phyloP scores from a whole-genome alignment of 2,113 vertebrate genomes.

The Chlorodrepanis virens region DNA sequence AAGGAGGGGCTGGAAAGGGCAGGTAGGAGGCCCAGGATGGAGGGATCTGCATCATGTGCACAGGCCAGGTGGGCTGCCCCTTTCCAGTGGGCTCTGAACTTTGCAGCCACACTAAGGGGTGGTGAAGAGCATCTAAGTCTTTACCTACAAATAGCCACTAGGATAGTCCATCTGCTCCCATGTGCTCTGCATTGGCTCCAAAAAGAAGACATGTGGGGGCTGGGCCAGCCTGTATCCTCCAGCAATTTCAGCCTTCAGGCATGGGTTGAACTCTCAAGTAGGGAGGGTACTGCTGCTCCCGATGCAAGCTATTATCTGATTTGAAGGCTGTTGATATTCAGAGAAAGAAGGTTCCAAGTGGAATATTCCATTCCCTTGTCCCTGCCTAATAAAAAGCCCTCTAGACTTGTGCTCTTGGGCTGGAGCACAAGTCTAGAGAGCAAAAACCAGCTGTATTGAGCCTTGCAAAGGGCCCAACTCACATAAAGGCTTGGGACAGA shows the following conservation, averaged over 20 bases:
- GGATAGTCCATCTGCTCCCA: background rate
- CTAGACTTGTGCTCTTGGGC: background rate
- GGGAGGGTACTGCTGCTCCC: background rate
- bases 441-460: background rate
- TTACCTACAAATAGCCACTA: background rate
- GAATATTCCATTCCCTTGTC: background rate
- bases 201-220: rapidly evolving
- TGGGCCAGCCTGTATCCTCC: background rate
- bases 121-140: background rate
- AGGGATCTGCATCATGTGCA: background rate
- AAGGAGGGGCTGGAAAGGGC: background rate
- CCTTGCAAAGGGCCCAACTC: background rate
- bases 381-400: background rate
- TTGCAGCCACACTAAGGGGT: background rate
- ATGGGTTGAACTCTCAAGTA: background rate
- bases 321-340: background rate
- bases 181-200: background rate
- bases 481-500: background rate
- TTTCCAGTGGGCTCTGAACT: background rate
- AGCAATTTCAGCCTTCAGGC: background rate
- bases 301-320: background rate
- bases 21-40: background rate
- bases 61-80: background rate
- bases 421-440: background rate
- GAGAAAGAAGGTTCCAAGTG: background rate